Percentiles rank a stretch among this genome's conserved stretches.
phyloP scores from a whole-genome alignment of 2,888 invertebrate genomes.

The Choristoneura rosaceana region DNA sequence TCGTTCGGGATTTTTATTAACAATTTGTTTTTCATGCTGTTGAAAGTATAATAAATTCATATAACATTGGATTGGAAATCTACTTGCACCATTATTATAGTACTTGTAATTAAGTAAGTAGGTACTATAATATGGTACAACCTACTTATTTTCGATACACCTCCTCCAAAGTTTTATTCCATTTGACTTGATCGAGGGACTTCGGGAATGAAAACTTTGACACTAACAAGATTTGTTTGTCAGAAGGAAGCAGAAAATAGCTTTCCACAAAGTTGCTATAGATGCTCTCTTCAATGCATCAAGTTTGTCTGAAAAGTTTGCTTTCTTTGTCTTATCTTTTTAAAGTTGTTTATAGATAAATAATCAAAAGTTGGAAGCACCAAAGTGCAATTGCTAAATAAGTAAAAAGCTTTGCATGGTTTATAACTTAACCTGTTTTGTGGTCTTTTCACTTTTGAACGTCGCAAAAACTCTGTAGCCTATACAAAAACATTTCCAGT shows the following conservation, averaged over 20 bases:
- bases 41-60: no score
- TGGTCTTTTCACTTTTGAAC: background rate
- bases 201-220: slow-evolving; percentile 22
- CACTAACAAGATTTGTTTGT: slow-evolving; percentile 25
- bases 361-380: background rate
- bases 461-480: background rate
- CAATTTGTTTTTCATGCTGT: no score
- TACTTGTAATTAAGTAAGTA: no score
- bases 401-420: background rate
- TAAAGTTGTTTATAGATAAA: background rate
- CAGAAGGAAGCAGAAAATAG: slow-evolving; percentile 21
- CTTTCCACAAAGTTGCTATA: slow-evolving; percentile 23
- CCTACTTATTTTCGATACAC: background rate
- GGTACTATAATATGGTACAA: no score
- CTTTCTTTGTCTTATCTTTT: background rate
- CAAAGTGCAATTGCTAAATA: background rate
- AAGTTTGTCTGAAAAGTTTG: slow-evolving; percentile 4
- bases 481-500: slow-evolving; percentile 29
- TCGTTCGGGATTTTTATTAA: no score
- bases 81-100: no score
- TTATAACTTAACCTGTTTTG: background rate
- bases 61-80: no score
- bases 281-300: background rate
- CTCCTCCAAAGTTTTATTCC: slow-evolving; percentile 9
- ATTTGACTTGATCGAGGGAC: background rate